Percentiles rank a stretch among this genome's conserved stretches.
These are phyloP conservation scores for Diloba caeruleocephala DNA, from an alignment of 2,888 invertebrate species.

Conservation along the genomic window DNA sequence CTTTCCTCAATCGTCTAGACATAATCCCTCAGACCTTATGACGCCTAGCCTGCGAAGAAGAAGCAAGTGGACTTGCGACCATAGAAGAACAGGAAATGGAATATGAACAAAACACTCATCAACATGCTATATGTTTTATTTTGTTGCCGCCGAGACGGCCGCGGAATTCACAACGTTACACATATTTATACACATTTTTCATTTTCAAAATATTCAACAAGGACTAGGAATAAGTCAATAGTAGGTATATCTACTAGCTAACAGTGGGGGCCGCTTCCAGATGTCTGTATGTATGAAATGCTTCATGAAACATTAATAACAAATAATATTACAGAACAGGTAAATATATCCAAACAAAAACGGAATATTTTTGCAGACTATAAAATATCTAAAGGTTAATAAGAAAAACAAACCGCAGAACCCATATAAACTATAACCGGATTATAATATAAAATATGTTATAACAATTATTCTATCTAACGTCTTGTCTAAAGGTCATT, in stretches of 20 bases:
- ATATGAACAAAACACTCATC: conserved; percentile 58
- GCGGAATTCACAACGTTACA: conserved; percentile 84
- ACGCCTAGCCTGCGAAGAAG: no score
- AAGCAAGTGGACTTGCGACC: no score
- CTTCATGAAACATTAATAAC: not conserved
- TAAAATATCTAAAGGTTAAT: no score
- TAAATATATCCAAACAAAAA: conserved; percentile 9
- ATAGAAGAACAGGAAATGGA: no score
- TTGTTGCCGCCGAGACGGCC: conserved; percentile 73
- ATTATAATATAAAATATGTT: not conserved
- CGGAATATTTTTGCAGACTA: conserved; percentile 5
- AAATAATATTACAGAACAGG: not conserved
- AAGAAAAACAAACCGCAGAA: no score
- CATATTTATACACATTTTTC: conserved; percentile 75
- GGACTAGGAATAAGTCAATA: conserved; percentile 87
- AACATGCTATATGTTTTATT: conserved; percentile 86
- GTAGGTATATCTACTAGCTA: conserved; percentile 83
- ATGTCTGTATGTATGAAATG: no score
- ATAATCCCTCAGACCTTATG: no score
- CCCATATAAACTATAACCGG: no score
- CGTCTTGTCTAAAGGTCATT: not conserved
- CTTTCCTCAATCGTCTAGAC: no score
- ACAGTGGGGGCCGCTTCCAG: conserved; percentile 78
- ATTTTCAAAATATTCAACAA: conserved; percentile 87
- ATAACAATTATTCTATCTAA: not conserved